These are phyloP conservation scores for Megaustenia siamemsis DNA, from an alignment of 2,888 invertebrate genomes.

Conservation along the genomic window DNA sequence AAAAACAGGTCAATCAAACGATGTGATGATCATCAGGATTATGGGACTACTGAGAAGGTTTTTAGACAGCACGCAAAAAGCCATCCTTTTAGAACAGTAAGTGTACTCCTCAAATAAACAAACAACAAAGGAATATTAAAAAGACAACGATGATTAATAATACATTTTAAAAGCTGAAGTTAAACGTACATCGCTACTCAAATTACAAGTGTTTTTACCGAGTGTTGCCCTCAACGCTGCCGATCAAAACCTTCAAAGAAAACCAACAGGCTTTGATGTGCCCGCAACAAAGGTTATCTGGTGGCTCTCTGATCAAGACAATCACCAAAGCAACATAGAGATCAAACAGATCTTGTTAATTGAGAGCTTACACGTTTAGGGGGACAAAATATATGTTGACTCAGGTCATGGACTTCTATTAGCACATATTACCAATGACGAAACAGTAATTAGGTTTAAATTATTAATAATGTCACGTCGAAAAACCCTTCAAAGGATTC, in stretches of 20 bases:
- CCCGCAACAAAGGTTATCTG: not conserved
- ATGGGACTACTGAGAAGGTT: not conserved
- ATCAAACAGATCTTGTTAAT: slow-evolving; percentile 5
- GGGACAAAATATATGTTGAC: not conserved
- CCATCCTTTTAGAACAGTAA: not conserved
- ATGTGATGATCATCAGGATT: not conserved
- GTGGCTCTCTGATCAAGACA: not conserved
- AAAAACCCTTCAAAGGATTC: not conserved
- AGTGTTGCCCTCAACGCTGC: not conserved
- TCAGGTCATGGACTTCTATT: not conserved
- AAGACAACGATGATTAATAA: slow-evolving; percentile 11
- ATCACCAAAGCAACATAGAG: slow-evolving; percentile 12
- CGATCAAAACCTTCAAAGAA: slow-evolving; percentile 19
- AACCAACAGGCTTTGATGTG: not conserved
- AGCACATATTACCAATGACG: not conserved
- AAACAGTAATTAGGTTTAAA: not conserved
- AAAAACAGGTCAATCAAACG: not conserved
- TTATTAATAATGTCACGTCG: not conserved
- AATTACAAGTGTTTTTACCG: not conserved
- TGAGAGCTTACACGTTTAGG: not conserved
- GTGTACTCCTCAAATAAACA: not conserved
- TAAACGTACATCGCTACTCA: not conserved
- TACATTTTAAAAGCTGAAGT: not conserved
- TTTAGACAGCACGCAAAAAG: not conserved
- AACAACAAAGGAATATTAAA: not conserved